Percentiles rank a stretch among this genome's conserved stretches.
Evolutionary conservation across 2,888 invertebrate species (phyloP).

Genomic region (Epistrophe grossulariae): DNA sequence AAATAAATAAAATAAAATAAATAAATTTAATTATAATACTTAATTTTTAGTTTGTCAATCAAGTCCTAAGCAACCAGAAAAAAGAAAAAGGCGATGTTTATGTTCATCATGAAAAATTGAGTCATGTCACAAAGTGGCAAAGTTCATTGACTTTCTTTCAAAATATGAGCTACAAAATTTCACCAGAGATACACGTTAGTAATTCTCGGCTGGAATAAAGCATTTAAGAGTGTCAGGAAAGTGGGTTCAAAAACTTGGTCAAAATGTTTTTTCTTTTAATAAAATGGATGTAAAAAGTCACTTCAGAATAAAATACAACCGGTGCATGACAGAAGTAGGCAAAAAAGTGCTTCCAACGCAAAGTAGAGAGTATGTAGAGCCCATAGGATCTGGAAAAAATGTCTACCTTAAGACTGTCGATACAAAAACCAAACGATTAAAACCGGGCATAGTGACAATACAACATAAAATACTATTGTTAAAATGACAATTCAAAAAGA

Average conservation of each 20-base stretch:
- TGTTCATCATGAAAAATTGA: no score
- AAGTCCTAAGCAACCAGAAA: no score
- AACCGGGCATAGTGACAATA: neutral
- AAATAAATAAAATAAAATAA: no score
- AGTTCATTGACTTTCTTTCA: neutral
- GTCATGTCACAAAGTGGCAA: no score
- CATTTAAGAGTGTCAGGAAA: neutral
- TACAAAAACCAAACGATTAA: neutral
- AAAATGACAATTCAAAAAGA: neutral
- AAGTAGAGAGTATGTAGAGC: neutral
- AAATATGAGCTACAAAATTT: neutral
- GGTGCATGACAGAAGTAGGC: neutral
- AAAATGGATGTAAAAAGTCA: neutral
- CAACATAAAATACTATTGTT: constrained; percentile 9
- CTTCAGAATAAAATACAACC: neutral
- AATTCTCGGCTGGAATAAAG: neutral
- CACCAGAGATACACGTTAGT: neutral
- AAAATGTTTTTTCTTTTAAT: constrained; percentile 2
- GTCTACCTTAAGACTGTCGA: no score
- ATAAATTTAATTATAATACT: no score
- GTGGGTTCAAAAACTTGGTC: neutral
- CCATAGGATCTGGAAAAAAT: neutral
- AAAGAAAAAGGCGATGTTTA: no score
- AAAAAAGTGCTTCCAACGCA: neutral
- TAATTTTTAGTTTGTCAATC: no score